Base-by-base conservation (phyloP, 2,888 invertebrate genomes). In the Meliscaeva auricollis region DNA sequence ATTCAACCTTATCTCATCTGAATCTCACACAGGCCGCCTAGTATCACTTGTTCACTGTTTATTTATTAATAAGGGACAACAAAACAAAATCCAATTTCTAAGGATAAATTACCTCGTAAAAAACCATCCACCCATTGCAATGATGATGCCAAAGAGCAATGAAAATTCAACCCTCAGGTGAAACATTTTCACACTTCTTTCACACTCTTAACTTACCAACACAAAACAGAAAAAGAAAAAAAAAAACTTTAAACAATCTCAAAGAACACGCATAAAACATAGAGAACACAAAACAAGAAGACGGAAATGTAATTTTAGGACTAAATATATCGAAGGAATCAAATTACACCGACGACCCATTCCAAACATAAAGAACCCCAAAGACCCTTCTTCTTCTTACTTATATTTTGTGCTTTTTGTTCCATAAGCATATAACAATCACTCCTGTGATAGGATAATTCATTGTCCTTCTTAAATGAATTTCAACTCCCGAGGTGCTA, bases 401-500 rank as follows among this genome's bases (percentile, higher is more conserved):
- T n/a, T n/a, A n/a, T n/a, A n/a, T n/a, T n/a, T n/a, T n/a, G n/a
- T n/a, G n/a, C n/a, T 20, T 8, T 48, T 38, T 20, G 58, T 35
- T 38, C 58, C 38, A 58, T 35, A 17, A 11, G 50, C 41, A 54
- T 17, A 78, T 83, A 73, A 62, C 52, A 54, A 73, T 68, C 22
- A 41, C 74, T 58, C 54, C n/a, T 41, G 38, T 58, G 58, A 74
- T 69, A 62, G 41, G 41, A 78, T 62, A 60, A 60, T 70, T 79
- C 66, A 38, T 68, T 3, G 26, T 41, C 41, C 22, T 50, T 64
- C 72, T 75, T 79, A 75, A 84, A 79, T 75, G 75, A 79, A 75
- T 84, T 82, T 68, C 64, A 75, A 79, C 79, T 84, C 84, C 84
- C 84, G 79, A 84, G 84, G 75, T 79, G 84, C 75, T 84, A 79